phyloP scores from a whole-genome alignment of 2,113 vertebrate species.

The Anhinga rufa region DNA sequence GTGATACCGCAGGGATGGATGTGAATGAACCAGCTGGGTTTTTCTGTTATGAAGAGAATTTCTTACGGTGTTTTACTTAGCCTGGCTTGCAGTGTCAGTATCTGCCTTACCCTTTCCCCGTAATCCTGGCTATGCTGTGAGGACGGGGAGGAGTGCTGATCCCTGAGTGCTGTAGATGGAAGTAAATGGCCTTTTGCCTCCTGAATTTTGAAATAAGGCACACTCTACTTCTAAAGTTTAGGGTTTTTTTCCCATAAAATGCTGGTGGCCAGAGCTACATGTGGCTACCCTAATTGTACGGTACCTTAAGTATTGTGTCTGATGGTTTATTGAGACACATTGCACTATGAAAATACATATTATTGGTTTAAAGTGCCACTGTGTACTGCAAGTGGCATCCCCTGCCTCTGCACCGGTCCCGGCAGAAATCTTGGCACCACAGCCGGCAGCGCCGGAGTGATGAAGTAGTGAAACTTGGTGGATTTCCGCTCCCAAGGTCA shows the following conservation, averaged over 20 bases:
- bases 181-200: not conserved
- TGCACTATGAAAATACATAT: not conserved
- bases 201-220: not conserved
- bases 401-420: not conserved
- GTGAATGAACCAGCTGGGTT: not conserved
- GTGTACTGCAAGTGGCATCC: not conserved
- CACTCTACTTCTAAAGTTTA: not conserved
- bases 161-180: rapidly evolving
- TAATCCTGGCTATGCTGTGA: not conserved
- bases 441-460: not conserved
- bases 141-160: not conserved
- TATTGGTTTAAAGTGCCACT: not conserved
- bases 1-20: not conserved
- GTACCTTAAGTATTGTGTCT: not conserved
- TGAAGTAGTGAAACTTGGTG: not conserved
- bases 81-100: not conserved
- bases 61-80: not conserved
- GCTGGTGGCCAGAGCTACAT: not conserved
- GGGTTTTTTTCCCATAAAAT: rapidly evolving
- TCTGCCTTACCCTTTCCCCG: not conserved
- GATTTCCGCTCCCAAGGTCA: not conserved
- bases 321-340: not conserved
- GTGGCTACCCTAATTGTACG: rapidly evolving
- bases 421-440: not conserved
- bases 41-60: not conserved